Evolutionary conservation across 1,140 invertebrate species (phyloP).

Genomic region (Saccostrea cuccullata): DNA sequence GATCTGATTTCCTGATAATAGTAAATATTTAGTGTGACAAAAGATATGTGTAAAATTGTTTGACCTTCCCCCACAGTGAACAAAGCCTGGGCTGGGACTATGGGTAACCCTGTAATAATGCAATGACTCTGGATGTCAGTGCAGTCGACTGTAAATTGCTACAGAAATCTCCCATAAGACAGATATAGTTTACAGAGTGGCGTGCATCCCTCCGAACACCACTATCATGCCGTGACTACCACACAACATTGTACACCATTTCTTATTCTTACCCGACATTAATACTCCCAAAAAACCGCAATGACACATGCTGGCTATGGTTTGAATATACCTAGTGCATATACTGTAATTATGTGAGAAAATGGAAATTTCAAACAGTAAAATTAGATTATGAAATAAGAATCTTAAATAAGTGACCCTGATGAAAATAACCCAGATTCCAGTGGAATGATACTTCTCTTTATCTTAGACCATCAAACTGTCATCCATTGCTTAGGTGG

Average conservation of each 20-base stretch:
- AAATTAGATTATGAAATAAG: slow-evolving; percentile 14
- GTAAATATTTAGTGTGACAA: slow-evolving; percentile 38
- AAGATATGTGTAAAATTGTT: slow-evolving; percentile 34
- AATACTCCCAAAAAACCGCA: neutral
- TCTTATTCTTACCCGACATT: slow-evolving; percentile 10
- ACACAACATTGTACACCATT: neutral
- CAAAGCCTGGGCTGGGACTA: slow-evolving; percentile 27
- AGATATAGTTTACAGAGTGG: neutral
- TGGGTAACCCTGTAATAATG: neutral
- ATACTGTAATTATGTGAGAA: slow-evolving; percentile 15
- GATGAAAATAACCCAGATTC: slow-evolving; percentile 19
- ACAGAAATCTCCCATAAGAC: neutral
- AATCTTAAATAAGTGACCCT: neutral
- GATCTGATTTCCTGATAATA: slow-evolving; percentile 26
- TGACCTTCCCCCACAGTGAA: slow-evolving; percentile 17
- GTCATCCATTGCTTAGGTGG: slow-evolving; percentile 3
- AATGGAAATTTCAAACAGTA: slow-evolving; percentile 12
- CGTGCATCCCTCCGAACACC: neutral
- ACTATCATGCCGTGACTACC: slow-evolving; percentile 1
- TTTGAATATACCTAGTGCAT: neutral
- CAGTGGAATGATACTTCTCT: neutral
- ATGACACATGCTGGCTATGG: slow-evolving; percentile 15
- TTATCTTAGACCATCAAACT: neutral
- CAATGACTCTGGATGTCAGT: neutral
- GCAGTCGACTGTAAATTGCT: neutral